Base-by-base conservation (phyloP, 2,888 invertebrate species). In the Aproaerema taeniolella region DNA sequence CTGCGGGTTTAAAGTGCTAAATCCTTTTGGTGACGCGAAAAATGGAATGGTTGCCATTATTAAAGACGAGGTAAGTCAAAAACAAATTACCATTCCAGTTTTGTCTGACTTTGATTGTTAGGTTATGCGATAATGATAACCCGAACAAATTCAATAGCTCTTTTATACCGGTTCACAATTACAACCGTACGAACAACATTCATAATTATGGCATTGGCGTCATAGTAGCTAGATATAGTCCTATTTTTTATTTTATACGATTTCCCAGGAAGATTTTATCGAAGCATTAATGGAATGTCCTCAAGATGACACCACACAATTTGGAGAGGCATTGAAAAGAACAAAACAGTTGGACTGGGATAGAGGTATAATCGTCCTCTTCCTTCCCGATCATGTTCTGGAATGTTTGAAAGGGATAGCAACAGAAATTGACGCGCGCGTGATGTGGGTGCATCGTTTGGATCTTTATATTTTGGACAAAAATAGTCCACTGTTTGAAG, bases 1-100 rank as follows among this genome's bases (percentile, higher is more conserved):
- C 6, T 59, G 67, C 24, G 54, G 57, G 0, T 63, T 77, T 37
- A 65, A 66, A 46, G 70, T 83, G 12, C 74, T 67, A 45, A 71
- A 76, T 31, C 78, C 81, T 1, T 52, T 56, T 31, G 80, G 77
- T 15, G 60, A 76, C 39, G 53, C 71, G 17, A 37, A 49, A 1
- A 62, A 67, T 37, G 81, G 77, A 16, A 64, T 73, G 39, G 59
- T 73, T 8, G 63, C 60, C 14, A 41, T 64, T 5, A 9, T 34
- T 12, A 62, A 62, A 46, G 45, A 46, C 15, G 62, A 64, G 52
- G 69, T 70, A 47, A 44, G 44, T 43, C 9, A 5, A 2, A 8
- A 1, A 16, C 17, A 32, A 5, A 29, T 20, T 20, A 20, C 4
- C 8, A 20, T 20, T 20, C 8, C n/a, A n/a, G n/a, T 6, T 20